Percentiles rank a stretch among this genome's conserved stretches.
Conservation (phyloP, 2,113 vertebrate species). For the Periophthalmus modestus region DNA sequence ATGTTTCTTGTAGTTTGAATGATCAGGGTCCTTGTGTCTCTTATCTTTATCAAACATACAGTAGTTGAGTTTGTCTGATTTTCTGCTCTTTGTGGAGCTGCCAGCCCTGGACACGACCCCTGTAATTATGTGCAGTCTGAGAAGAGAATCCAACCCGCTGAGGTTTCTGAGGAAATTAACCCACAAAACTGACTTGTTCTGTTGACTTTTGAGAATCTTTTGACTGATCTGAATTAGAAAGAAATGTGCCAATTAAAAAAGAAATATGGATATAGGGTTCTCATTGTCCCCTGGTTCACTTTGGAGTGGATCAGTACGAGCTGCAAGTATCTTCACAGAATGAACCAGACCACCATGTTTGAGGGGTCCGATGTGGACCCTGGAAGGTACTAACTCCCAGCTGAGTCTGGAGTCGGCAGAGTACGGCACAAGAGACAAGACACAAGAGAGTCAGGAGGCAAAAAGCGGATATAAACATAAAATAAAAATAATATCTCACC, state of each 20-base stretch:
- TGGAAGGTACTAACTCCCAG: too few relatives aligned
- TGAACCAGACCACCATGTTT: too few relatives aligned
- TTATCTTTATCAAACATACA: constrained; percentile 17
- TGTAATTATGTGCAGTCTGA: constrained; percentile 51
- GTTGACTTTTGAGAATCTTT: constrained; percentile 19
- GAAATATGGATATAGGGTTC: neutral
- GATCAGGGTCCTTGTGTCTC: neutral
- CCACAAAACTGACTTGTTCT: constrained; percentile 31
- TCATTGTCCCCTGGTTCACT: neutral
- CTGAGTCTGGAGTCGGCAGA: too few relatives aligned
- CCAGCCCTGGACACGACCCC: constrained; percentile 35
- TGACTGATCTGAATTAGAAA: neutral
- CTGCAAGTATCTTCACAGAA: too few relatives aligned
- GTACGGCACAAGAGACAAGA: too few relatives aligned
- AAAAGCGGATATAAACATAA: too few relatives aligned
- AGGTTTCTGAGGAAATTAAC: constrained; percentile 33
- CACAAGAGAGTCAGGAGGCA: too few relatives aligned
- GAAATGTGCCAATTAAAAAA: neutral
- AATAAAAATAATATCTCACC: too few relatives aligned
- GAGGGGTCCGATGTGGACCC: too few relatives aligned
- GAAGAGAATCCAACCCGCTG: constrained; percentile 44
- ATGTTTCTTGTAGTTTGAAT: neutral
- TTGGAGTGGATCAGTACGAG: too few relatives aligned
- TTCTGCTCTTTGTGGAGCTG: constrained; percentile 23
- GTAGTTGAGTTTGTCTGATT: constrained; percentile 23